Evolutionary conservation across 2,888 invertebrate genomes (phyloP).

Genomic region (Habrosyne pyritoides): DNA sequence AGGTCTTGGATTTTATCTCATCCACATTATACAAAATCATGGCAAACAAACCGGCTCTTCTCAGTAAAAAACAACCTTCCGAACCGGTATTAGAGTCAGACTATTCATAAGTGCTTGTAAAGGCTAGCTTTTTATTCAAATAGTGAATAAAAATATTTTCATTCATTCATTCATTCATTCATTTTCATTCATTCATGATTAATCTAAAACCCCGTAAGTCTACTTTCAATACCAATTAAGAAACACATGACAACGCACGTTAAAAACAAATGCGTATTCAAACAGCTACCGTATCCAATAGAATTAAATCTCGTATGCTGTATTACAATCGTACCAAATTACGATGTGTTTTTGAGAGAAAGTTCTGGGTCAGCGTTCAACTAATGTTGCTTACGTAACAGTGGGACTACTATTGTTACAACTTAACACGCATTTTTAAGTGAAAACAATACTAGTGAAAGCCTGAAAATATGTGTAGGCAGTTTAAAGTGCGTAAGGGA

Average conservation of each 20-base stretch:
- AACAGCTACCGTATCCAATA: background rate
- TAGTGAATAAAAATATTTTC: too few species aligned
- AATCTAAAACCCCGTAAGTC: too few species aligned
- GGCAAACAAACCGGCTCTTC: too few species aligned
- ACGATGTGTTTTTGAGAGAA: background rate
- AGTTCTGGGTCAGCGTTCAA: slow-evolving; percentile 1
- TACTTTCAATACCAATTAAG: background rate
- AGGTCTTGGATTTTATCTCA: too few species aligned
- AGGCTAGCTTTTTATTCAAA: too few species aligned
- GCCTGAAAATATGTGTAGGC: background rate
- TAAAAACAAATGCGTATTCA: background rate
- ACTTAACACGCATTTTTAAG: background rate
- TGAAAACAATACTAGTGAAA: slow-evolving; percentile 1
- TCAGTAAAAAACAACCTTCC: too few species aligned
- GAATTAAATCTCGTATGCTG: background rate
- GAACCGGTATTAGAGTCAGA: too few species aligned
- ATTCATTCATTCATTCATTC: too few species aligned
- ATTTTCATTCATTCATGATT: too few species aligned
- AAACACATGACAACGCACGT: background rate
- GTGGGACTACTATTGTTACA: background rate
- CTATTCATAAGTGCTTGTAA: too few species aligned
- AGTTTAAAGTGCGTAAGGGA: background rate
- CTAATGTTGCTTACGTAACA: background rate
- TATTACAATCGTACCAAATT: background rate
- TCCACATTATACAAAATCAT: too few species aligned